Percentiles rank a stretch among this genome's conserved stretches.
Conservation (phyloP, 2,797 vertebrate genomes). For the Eupleurogrammus muticus region DNA sequence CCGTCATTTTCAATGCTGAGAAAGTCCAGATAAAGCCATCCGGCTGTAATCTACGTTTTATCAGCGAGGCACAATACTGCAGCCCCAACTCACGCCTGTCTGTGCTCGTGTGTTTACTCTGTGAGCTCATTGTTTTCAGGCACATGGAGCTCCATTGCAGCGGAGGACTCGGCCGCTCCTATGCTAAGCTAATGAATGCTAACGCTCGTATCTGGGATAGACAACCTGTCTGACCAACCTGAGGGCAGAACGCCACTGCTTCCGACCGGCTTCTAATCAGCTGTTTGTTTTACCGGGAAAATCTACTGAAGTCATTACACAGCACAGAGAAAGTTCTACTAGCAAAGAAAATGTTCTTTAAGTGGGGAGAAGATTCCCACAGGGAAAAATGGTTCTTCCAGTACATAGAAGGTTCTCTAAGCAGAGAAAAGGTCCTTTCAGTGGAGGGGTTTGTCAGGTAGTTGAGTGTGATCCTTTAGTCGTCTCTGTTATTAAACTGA, state of each 20-base stretch:
- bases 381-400: too few relatives aligned
- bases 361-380: too few relatives aligned
- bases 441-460: not conserved
- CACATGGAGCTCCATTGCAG: conserved; percentile 24
- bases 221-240: not conserved
- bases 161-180: conserved; percentile 17
- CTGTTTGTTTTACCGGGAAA: too few relatives aligned
- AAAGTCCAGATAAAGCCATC: conserved; percentile 45
- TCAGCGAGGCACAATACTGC: conserved; percentile 31
- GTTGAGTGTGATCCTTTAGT: not conserved
- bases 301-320: too few relatives aligned
- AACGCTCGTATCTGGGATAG: conserved; percentile 16
- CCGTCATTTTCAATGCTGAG: conserved; percentile 43
- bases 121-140: conserved; percentile 48
- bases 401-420: too few relatives aligned
- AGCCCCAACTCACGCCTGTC: not conserved
- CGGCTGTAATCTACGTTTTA: conserved; percentile 34
- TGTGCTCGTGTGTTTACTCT: conserved; percentile 24
- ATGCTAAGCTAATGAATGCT: conserved; percentile 28
- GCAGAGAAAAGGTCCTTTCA: too few relatives aligned
- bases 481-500: not conserved
- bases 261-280: too few relatives aligned
- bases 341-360: too few relatives aligned
- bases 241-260: too few relatives aligned
- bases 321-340: too few relatives aligned